Percentiles rank a stretch among this genome's conserved stretches.
phyloP scores from a whole-genome alignment of 2,113 vertebrate genomes.

The Nesoenas mayeri region DNA sequence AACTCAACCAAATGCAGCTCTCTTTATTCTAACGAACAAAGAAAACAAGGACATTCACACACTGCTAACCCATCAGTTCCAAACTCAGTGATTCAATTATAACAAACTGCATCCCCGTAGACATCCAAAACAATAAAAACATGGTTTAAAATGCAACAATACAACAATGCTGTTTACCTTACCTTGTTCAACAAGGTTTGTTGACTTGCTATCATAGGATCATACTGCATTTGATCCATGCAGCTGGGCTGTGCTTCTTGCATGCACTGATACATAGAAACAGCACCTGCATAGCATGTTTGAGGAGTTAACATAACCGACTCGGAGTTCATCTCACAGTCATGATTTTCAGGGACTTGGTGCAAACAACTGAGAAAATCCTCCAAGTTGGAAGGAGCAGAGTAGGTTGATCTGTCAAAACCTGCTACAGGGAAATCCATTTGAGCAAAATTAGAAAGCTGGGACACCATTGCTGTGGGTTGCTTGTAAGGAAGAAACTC shows the following conservation, averaged over 20 bases:
- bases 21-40: not conserved
- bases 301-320: constrained; percentile 49
- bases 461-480: constrained; percentile 21
- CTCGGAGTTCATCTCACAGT: constrained; percentile 63
- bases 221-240: constrained; percentile 51
- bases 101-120: not conserved
- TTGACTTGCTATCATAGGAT: constrained; percentile 31
- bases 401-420: constrained; percentile 69
- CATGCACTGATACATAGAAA: constrained; percentile 77
- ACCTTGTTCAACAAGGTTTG: constrained; percentile 73
- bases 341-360: constrained; percentile 68
- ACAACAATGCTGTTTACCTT: not conserved
- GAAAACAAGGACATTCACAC: not conserved
- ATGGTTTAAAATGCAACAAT: not conserved
- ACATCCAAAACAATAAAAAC: not conserved
- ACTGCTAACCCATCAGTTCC: not conserved
- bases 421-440: constrained; percentile 68
- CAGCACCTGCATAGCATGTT: constrained; percentile 70
- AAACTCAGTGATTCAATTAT: not conserved
- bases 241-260: constrained; percentile 58
- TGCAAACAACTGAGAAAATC: constrained; percentile 78
- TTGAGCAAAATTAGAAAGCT: constrained; percentile 62
- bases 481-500: constrained; percentile 72
- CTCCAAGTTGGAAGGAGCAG: constrained; percentile 69
- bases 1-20: not conserved